Evolutionary conservation across 2,888 invertebrate species (phyloP), one percentile per base, ranked within the genome.

Genomic region (Pheosia tremula): DNA sequence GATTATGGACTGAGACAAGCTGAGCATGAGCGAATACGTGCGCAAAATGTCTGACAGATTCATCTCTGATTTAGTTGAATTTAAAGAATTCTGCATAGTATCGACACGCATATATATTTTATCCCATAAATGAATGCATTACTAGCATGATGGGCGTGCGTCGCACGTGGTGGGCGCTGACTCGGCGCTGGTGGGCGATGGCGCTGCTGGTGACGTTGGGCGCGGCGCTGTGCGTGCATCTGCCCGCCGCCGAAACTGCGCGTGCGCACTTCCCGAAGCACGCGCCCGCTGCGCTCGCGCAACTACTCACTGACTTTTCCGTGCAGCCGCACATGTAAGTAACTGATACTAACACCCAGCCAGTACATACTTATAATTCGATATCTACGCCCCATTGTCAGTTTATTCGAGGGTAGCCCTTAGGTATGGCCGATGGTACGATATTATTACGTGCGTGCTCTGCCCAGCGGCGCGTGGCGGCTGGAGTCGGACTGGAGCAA

Each of bases 121-220:
- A 10, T 45, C 10, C 8, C 10, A 8, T 10, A 4, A 10, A 10
- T 45, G 9, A 45, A 45, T 8, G 45, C 10, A 10, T 45, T 3
- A 11, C 4, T n/a, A 47, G 47, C n/a, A 47, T 47, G 53, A 53
- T 53, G 53, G 36, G 53, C 37, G 53, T 37, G 53, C 53, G 37
- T 53, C 37, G 53, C 53, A 37, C 53, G 0, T 53, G 53, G 53
- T 37, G 53, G 50, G 37, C 37, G 53, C 24, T 50, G 24, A 8
- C 24, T 24, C 53, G 53, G 11, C 53, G 53, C 53, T 53, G 36
- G 53, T 53, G 53, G 37, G 53, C 53, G 53, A 37, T 53, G 53
- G 53, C 37, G 53, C 36, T 36, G 53, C 53, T 53, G 53, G 37
- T 4, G 10, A 11, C 37, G 0, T 4, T 36, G 37, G 53, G 10